Conservation (phyloP, 2,888 invertebrate genomes). For the Meta bourneti region DNA sequence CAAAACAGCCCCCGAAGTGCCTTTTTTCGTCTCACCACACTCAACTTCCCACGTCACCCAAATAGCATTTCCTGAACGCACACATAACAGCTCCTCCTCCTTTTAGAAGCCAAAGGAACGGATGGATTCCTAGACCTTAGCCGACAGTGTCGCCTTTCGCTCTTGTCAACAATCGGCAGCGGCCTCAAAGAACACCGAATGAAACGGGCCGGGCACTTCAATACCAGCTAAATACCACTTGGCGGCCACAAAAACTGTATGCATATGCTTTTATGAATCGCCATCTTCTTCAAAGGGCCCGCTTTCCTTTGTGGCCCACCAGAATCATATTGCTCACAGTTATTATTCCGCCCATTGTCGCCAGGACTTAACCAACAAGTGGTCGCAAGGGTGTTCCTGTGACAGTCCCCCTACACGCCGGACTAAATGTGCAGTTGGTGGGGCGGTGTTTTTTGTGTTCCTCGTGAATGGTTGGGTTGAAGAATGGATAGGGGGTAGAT, state of each 20-base stretch:
- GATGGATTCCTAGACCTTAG: neutral
- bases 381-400: neutral
- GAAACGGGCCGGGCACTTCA: constrained; percentile 3
- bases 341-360: neutral
- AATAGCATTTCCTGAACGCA: neutral
- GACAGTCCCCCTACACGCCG: too few relatives aligned
- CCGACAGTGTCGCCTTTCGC: neutral
- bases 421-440: too few relatives aligned
- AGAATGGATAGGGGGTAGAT: neutral
- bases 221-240: constrained; percentile 45
- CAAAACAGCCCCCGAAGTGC: neutral
- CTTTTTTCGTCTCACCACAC: constrained; percentile 18
- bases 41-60: constrained; percentile 40
- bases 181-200: neutral
- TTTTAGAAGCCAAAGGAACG: too few relatives aligned
- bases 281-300: neutral
- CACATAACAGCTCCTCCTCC: neutral
- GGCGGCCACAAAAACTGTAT: constrained; percentile 38
- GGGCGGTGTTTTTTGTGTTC: neutral
- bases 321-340: neutral
- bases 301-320: neutral
- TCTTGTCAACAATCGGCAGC: neutral
- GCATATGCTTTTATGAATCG: constrained; percentile 27
- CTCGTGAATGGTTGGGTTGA: neutral
- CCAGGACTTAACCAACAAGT: neutral